Evolutionary conservation across 2,797 vertebrate species (phyloP).

Genomic region (Glyptemys insculpta): DNA sequence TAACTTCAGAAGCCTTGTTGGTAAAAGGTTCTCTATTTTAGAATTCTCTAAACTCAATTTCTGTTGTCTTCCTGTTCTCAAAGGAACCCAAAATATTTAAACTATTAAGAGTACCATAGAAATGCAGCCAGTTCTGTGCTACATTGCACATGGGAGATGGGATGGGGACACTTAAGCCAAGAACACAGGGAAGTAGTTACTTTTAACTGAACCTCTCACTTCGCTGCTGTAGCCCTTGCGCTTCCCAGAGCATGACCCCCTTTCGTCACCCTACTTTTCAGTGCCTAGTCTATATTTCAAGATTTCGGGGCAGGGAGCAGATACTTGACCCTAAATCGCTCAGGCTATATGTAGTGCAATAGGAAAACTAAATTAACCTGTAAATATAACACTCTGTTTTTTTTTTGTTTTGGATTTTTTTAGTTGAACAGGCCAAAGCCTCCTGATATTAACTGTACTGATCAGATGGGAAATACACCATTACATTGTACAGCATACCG

Average conservation of each 20-base stretch:
- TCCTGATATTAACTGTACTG: conserved; percentile 89
- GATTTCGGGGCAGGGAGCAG: background rate
- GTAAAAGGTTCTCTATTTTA: background rate
- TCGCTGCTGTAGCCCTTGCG: background rate
- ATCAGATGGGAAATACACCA: conserved; percentile 92
- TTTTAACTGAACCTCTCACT: background rate
- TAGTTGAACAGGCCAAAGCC: conserved; percentile 87
- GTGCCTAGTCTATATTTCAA: background rate
- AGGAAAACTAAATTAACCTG: background rate
- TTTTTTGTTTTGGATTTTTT: background rate
- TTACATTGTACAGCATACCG: conserved; percentile 94
- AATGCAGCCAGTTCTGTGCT: background rate
- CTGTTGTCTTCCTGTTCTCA: background rate
- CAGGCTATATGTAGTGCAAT: background rate
- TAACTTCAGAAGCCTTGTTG: background rate
- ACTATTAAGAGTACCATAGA: background rate
- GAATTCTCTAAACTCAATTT: background rate
- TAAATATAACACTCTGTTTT: background rate
- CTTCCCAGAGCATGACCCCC: background rate
- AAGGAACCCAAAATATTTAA: background rate
- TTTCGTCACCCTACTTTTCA: background rate
- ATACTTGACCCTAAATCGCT: background rate
- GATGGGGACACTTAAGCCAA: background rate
- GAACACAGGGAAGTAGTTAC: background rate
- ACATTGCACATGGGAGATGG: background rate